Evolutionary conservation across 2,113 vertebrate genomes (phyloP).

Genomic region (Dicrurus megarhynchus): DNA sequence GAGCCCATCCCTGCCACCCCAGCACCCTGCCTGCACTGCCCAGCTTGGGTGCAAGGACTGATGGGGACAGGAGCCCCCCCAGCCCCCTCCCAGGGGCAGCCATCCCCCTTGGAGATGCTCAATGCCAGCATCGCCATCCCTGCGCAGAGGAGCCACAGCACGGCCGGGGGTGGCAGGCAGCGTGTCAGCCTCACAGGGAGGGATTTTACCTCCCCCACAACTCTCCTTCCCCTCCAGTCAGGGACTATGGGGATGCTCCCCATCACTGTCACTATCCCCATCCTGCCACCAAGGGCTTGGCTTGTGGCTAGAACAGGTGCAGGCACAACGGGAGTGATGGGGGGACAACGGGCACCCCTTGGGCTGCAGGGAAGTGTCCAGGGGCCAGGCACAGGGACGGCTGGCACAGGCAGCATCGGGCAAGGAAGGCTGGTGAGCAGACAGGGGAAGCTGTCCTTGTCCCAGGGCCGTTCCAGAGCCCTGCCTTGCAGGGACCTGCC

Average conservation of each 20-base stretch:
- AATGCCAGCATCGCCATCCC: background rate
- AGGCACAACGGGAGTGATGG: rapidly evolving
- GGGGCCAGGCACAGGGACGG: background rate
- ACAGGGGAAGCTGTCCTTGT: background rate
- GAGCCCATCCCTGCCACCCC: background rate
- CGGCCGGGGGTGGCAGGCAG: background rate
- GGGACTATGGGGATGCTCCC: background rate
- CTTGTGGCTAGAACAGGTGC: background rate
- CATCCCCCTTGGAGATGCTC: background rate
- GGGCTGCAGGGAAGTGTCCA: background rate
- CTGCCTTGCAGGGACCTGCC: background rate
- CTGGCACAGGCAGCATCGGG: background rate
- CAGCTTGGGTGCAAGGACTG: background rate
- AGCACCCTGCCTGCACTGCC: background rate
- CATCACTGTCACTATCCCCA: rapidly evolving
- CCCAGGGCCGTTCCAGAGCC: background rate
- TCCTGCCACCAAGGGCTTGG: background rate
- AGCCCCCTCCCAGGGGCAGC: rapidly evolving
- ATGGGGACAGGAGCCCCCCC: background rate
- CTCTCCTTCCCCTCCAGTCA: background rate
- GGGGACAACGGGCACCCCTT: rapidly evolving
- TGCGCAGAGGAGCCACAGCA: background rate
- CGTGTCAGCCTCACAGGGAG: background rate
- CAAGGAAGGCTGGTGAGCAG: background rate
- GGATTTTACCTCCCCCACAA: background rate